Evolutionary conservation across 2,888 invertebrate species (phyloP).

Genomic region (Holacanthella duospinosa): DNA sequence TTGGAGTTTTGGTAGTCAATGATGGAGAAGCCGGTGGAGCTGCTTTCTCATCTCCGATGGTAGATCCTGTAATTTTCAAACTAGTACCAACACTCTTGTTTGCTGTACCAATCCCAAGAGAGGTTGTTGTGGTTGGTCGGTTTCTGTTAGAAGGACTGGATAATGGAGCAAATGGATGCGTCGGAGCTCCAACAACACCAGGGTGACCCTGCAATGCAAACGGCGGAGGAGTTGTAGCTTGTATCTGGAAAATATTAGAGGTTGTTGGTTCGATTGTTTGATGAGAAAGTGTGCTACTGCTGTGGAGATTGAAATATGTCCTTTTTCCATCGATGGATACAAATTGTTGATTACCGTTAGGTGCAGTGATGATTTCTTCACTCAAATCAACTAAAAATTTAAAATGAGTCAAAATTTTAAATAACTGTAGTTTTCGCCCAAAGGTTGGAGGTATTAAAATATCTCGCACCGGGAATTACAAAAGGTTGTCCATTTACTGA

Average conservation of each 20-base stretch:
- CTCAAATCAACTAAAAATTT: constrained; percentile 53
- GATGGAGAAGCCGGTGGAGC: neutral
- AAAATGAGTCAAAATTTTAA: no score
- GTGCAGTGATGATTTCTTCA: constrained; percentile 55
- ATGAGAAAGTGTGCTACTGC: no score
- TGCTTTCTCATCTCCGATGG: neutral
- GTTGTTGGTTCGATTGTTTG: no score
- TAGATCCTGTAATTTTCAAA: constrained; percentile 4
- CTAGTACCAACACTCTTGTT: constrained; percentile 19
- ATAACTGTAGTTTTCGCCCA: no score
- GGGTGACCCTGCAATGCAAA: neutral
- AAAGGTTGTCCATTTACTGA: constrained; percentile 44
- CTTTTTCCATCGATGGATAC: constrained; percentile 85
- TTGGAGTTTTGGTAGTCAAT: constrained; percentile 24
- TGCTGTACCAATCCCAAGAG: neutral
- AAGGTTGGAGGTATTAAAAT: no score
- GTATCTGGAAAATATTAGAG: neutral
- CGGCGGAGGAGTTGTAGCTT: neutral
- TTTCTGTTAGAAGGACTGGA: constrained; percentile 18
- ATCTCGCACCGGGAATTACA: constrained; percentile 48
- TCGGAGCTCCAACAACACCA: constrained; percentile 27
- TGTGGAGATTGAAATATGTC: constrained; percentile 72
- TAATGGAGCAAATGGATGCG: constrained; percentile 18
- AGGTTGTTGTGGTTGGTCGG: constrained; percentile 18
- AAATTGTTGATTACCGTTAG: constrained; percentile 69